Evolutionary conservation across 2,797 vertebrate species (phyloP), one percentile per base, ranked within the genome.

Genomic region (Sebastes umbrosus): DNA sequence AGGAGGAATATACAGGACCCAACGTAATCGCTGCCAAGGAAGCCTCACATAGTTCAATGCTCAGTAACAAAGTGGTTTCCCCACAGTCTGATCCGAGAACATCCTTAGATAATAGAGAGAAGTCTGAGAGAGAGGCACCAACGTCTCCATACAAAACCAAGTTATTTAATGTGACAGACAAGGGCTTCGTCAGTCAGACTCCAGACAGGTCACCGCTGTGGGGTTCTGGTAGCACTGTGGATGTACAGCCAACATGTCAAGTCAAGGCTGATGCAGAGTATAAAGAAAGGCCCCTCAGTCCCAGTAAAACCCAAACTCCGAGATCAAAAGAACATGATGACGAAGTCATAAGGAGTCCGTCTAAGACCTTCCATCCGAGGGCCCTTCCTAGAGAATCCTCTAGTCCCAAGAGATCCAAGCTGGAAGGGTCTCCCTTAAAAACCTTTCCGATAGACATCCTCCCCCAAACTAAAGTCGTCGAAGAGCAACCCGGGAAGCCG

Each of bases 91-190:
- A 84, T 4, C 9, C 32, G 13, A 87, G 2, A 54, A 9, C 31
- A 62, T 20, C 66, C 18, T 64, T 18, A 10, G 62, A 62, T 22
- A 83, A 73, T 27, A 75, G 13, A 55, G 73, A 77, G 5, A 82
- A 16, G 9, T 64, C 11, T 68, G 69, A 79, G 14, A 13, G 4
- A 67, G 77, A 75, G 2, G 18, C 10, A 25, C 50, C 71, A 32
- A 70, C 29, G 2, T 83, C 80, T 70, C 64, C 71, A 27, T 25
- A 16, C 22, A 82, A 87, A 25, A 74, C 75, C 62, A 95, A 86
- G n/a, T 25, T 95, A 46, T 92, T 95, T 83, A 91, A 94, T 43
- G 95, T 94, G 86, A 90, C 82, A 20, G 90, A 90, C 55, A 94
- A 94, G 13, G 83, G 85, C 24, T 92, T 84, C 55, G 75, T 85